Evolutionary conservation across 2,888 invertebrate species (phyloP), one percentile per base, ranked within the genome.

Genomic region (Nemapogon koenigi): DNA sequence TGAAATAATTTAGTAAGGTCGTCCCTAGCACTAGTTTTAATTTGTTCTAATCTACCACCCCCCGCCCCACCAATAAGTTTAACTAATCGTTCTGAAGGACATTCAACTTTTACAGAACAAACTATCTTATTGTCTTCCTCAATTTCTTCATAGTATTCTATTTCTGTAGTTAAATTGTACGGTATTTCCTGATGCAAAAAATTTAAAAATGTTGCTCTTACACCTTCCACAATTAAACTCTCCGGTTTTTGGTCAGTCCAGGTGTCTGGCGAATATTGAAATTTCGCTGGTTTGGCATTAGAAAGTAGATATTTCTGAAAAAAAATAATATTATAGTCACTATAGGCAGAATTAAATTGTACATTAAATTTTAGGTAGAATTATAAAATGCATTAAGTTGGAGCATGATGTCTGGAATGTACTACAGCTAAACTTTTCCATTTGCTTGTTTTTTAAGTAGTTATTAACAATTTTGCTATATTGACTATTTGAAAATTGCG

Each of bases 181-280:
- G 97, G 97, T 29, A 97, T 83, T 73, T 97, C 94, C 47, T 92
- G 83, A 0, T 88, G 85, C 29, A 97, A 67, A 54, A 86, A 83
- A 56, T 98, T 92, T 41, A 98, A 62, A 27, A 97, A 80, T 48
- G 89, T 90, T 2, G 94, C 92, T 50, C 90, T 82, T 0, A 97
- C 89, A 39, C 89, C 86, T 48, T 87, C 83, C 36, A 84, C 72
- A 41, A 92, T 87, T 16, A 96, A 61, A 4, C 79, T 69, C 50
- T 88, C 84, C 0, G 88, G 84, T 11, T 81, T 68, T 53, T 91
- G 88, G 61, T 94, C 89, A 0, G 94, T 89, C 59, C 89, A 87
- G 13, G 83, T 61, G 25, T 85, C 73, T 10, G 82, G 67, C 15
- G 87, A 70, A 57, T 86, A 94, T 14, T 85, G 64, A 86, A 92